Evolutionary conservation across 2,797 vertebrate genomes (phyloP), one percentile per base, ranked within the genome.

Genomic region (Mus caroli): DNA sequence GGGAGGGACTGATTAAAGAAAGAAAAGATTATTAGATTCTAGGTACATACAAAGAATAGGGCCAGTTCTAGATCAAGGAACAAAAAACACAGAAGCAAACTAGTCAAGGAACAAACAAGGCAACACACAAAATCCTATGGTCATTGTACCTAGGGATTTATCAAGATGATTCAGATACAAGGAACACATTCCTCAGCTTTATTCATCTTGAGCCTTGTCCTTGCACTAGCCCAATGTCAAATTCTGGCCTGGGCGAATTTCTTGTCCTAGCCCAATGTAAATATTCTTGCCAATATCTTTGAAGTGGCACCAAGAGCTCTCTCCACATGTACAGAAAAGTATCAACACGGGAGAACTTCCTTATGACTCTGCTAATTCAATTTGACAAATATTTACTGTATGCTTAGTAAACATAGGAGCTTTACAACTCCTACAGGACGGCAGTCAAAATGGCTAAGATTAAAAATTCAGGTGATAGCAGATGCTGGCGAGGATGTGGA

Each of bases 341-440:
- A 14, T 1, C 7, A 86, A 89, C 4, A 76, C 12, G 11, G 71
- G 79, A 96, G 56, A 80, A 17, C 10, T 92, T 78, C 17, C 26
- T 37, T 76, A 60, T 58, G 46, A 60, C 5, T 80, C 13, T 56
- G 14, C 79, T 54, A 71, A 67, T 92, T 78, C 17, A 82, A 22
- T 91, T 95, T 43, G 76, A 37, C 37, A 87, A 88, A 90, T 77
- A 62, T 40, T 96, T 96, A 85, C 69, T 64, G 56, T 96, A 52
- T 60, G 43, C 20, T 56, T 95, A 82, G 28, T 28, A 75, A 34
- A 34, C 4, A 64, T 52, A 92, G 88, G 20, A 10, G 46, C 46
- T 78, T 43, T 56, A 93, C 26, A 88, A 54, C 37, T 91, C 67
- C 43, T 88, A 26, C 9, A 67, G 50, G 14, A 43, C 43, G 5